Conservation (phyloP, 2,113 vertebrate species). For the Mesocricetus auratus region DNA sequence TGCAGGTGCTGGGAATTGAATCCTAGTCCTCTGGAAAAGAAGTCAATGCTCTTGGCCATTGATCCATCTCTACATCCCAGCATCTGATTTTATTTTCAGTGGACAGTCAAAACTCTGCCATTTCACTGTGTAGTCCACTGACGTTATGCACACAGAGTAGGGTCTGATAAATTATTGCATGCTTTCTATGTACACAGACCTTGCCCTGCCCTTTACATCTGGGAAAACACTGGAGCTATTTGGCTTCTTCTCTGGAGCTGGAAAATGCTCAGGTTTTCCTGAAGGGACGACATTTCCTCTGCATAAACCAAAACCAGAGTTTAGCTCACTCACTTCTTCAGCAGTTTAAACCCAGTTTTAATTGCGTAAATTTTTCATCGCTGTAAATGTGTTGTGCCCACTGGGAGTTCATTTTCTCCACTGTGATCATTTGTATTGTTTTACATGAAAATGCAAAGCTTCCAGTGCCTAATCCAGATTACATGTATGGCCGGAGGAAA, state of each 20-base stretch:
- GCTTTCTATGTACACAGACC: neutral
- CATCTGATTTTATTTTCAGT: neutral
- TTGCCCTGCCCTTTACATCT: neutral
- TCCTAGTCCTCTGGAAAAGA: neutral
- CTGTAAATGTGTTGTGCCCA: neutral
- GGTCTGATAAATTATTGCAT: neutral
- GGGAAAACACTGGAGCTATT: neutral
- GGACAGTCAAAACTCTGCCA: neutral
- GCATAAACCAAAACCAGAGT: neutral
- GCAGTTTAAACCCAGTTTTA: neutral
- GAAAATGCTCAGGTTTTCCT: neutral
- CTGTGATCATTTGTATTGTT: neutral
- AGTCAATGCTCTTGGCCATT: neutral
- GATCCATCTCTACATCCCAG: neutral
- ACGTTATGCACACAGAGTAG: neutral
- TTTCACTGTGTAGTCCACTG: neutral
- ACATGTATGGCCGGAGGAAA: neutral
- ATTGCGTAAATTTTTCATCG: neutral
- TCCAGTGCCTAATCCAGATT: neutral
- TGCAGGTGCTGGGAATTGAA: neutral
- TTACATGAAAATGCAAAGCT: neutral
- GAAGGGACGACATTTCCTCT: neutral
- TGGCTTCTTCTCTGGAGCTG: neutral
- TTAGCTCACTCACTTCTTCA: neutral
- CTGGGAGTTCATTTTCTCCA: neutral